Evolutionary conservation across 2,888 invertebrate species (phyloP).

Genomic region (Stegophylla sp.): DNA sequence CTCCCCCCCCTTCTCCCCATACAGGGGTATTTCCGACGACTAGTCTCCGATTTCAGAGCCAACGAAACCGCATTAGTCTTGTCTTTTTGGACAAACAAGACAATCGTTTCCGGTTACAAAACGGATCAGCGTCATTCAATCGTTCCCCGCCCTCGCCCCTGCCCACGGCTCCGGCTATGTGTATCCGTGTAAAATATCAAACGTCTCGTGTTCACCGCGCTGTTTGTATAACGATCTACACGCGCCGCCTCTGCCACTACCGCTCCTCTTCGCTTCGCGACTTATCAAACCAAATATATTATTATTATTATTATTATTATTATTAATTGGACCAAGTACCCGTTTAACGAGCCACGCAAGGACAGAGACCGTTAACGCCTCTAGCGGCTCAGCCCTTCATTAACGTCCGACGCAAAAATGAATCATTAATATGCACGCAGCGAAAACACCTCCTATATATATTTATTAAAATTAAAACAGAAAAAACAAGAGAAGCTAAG

Average conservation of each 20-base stretch:
- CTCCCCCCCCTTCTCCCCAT: background rate
- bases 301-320: conserved; percentile 45
- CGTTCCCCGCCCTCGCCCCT: background rate
- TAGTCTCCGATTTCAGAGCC: conserved; percentile 36
- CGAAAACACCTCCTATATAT: conserved; percentile 27
- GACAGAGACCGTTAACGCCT: conserved; percentile 1
- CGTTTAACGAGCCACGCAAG: conserved; percentile 31
- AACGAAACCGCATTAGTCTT: conserved; percentile 39
- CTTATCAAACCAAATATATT: conserved; percentile 15
- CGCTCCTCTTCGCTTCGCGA: no score
- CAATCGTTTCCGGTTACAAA: conserved; percentile 44
- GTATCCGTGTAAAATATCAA: conserved; percentile 47
- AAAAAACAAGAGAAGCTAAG: no score
- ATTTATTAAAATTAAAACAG: conserved; percentile 42
- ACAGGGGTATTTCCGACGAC: conserved; percentile 5
- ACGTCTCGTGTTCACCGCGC: conserved; percentile 29
- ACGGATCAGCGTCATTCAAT: conserved; percentile 42
- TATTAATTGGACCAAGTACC: conserved; percentile 40
- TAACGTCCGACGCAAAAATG: conserved; percentile 30
- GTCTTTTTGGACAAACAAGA: conserved; percentile 14
- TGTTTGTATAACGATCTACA: conserved; percentile 8
- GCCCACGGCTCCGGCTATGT: no score
- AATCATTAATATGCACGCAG: conserved; percentile 25
- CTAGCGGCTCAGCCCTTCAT: conserved; percentile 11
- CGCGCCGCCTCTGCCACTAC: no score